A percentile compares a stretch with the other conserved stretches of the same genome.
These are phyloP conservation scores for Hydrozoanthus tunicans DNA, from an alignment of 64 coral and sea anemone species.

Conservation along the genomic window DNA sequence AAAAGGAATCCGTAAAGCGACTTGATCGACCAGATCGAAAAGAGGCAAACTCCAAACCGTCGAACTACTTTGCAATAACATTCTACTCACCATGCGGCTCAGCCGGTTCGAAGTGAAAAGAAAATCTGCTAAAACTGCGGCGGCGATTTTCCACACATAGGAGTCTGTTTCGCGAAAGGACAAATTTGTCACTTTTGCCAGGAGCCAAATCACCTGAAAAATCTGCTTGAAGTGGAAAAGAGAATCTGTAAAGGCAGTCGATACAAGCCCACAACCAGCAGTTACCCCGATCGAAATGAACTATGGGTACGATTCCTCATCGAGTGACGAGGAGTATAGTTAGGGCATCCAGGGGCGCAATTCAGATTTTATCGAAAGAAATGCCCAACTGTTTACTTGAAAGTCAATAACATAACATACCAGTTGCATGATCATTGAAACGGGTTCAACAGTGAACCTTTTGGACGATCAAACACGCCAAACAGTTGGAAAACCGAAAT, in stretches of 20 bases:
- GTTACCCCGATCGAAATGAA: not conserved
- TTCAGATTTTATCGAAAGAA: not conserved
- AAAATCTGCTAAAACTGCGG: conserved; percentile 1
- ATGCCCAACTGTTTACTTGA: not conserved
- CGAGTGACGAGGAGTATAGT: not conserved
- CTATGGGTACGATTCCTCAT: not conserved
- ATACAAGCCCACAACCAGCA: not conserved
- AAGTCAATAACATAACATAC: conserved; percentile 19
- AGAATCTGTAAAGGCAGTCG: not conserved
- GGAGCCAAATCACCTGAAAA: conserved; percentile 19
- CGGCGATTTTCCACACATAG: conserved; percentile 5
- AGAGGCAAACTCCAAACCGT: not conserved
- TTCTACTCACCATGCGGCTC: not conserved
- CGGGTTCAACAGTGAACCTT: conserved; percentile 47
- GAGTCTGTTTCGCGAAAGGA: not conserved
- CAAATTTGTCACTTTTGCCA: conserved; percentile 1
- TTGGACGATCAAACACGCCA: conserved; percentile 51
- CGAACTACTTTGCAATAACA: not conserved
- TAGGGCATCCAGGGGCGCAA: not conserved
- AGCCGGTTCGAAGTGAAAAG: not conserved
- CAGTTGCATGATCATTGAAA: conserved; percentile 35
- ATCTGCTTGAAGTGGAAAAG: conserved; percentile 10
- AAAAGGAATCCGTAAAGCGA: not conserved
- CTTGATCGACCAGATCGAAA: not conserved
- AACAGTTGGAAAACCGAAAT: conserved; percentile 48